A percentile compares a stretch with the other conserved stretches of the same genome.
phyloP scores from a whole-genome alignment of 2,888 invertebrate genomes.

The Bellardia bayeri region DNA sequence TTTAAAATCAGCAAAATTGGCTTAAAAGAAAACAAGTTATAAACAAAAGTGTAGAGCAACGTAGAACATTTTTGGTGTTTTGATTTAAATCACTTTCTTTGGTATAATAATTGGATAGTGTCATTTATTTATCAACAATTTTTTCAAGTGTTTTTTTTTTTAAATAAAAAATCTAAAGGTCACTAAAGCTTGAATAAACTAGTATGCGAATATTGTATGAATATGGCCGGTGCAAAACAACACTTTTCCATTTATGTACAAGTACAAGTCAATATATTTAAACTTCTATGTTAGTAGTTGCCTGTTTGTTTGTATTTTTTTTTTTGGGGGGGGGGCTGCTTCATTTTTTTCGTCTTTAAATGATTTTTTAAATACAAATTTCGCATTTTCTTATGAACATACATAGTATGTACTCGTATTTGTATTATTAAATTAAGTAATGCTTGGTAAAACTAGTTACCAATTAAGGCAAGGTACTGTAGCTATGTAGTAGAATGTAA shows the following conservation, averaged over 20 bases:
- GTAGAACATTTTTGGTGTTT: too few species aligned
- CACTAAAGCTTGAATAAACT: constrained; percentile 8
- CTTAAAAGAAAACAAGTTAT: too few species aligned
- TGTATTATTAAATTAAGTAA: constrained; percentile 65
- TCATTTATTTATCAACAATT: not conserved
- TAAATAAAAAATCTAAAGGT: constrained; percentile 33
- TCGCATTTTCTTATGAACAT: constrained; percentile 29
- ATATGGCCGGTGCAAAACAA: not conserved
- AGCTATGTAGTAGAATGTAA: not conserved
- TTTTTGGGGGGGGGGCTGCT: not conserved
- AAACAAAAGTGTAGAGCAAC: too few species aligned
- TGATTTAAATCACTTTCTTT: not conserved
- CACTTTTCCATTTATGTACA: constrained; percentile 21
- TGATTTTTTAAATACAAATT: not conserved
- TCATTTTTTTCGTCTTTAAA: not conserved
- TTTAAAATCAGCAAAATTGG: too few species aligned
- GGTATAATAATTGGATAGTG: not conserved
- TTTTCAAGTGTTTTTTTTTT: not conserved
- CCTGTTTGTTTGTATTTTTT: constrained; percentile 27
- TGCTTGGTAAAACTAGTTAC: constrained; percentile 76
- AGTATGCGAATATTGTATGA: not conserved
- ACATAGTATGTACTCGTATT: too few species aligned
- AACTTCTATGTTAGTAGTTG: constrained; percentile 42
- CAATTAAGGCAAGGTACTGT: constrained; percentile 73
- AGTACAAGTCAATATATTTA: not conserved